Evolutionary conservation across 2,888 invertebrate species (phyloP), one percentile per base, ranked within the genome.

Genomic region (Nezara viridula): DNA sequence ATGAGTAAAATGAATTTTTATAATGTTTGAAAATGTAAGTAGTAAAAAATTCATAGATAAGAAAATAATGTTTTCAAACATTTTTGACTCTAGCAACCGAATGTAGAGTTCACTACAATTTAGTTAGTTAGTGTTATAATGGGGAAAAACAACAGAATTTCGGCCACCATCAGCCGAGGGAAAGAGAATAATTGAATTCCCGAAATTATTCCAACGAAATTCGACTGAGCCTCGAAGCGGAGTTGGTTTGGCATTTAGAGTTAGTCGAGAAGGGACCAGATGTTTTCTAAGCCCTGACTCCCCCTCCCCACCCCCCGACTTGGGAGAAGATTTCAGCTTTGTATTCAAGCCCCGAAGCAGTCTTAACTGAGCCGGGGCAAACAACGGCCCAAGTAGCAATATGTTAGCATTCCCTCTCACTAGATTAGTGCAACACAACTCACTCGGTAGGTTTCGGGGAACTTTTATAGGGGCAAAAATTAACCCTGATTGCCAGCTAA

Each of bases 211-310:
- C 66, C 66, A 37, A 73, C 66, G 66, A 73, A 73, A 73, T 73
- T 73, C 66, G 66, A 73, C 66, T 73, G 32, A 73, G 66, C 37
- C 21, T 37, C 66, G 66, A 73, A 37, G 66, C 66, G 66, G 66
- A 73, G 66, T 73, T 81, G 81, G 81, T 44, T 81, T 81, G 81
- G 81, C 44, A 47, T 81, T 81, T 81, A 81, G 81, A 81, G 81
- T 81, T 81, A 81, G 44, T 40, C 40, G 81, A 81, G 81, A 47
- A 81, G 81, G 81, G 81, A 81, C 37, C 81, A 81, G 81, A 81
- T 81, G 81, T 81, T 81, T 81, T 81, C 44, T 81, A 81, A 81
- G 81, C 81, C 44, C 44, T 10, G 7, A 5, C 10, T 10, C 5
- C 5, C 7, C 44, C 10, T 10, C 44, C 44, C 44, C 44, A 5